Percentiles rank a stretch among this genome's conserved stretches.
Evolutionary conservation across 2,888 invertebrate genomes (phyloP).

Genomic region (Pseudanteris insignis): DNA sequence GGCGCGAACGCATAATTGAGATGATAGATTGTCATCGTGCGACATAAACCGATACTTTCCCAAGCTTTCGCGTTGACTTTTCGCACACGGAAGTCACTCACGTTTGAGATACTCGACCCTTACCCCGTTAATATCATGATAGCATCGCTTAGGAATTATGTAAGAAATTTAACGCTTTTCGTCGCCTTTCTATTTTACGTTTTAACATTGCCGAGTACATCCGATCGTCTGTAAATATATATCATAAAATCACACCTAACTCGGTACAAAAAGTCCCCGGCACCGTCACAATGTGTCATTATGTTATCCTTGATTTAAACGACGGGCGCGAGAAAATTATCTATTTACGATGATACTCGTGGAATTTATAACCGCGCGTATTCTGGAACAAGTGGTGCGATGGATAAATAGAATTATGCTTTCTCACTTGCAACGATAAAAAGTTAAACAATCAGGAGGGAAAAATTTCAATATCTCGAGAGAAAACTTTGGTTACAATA

Average conservation of each 20-base stretch:
- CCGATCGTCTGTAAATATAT: slow-evolving; percentile 36
- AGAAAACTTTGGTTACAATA: neutral
- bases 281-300: slow-evolving; percentile 11
- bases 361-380: too few species aligned
- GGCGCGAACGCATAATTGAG: slow-evolving; percentile 34
- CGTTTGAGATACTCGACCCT: slow-evolving; percentile 43
- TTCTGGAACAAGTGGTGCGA: too few species aligned
- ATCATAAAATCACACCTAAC: slow-evolving; percentile 14
- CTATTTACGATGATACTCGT: too few species aligned
- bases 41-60: slow-evolving; percentile 44
- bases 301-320: slow-evolving; percentile 9
- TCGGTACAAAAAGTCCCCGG: slow-evolving; percentile 7
- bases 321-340: neutral
- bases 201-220: slow-evolving; percentile 33
- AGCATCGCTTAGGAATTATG: slow-evolving; percentile 44
- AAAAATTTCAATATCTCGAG: neutral
- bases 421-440: too few species aligned
- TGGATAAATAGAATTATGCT: too few species aligned
- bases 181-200: slow-evolving; percentile 45
- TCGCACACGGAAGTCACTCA: slow-evolving; percentile 46
- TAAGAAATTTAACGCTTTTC: slow-evolving; percentile 46
- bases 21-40: slow-evolving; percentile 31
- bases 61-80: slow-evolving; percentile 45
- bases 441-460: too few species aligned
- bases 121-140: slow-evolving; percentile 46